These are phyloP conservation scores for Chaetodon auriga DNA, from an alignment of 2,113 vertebrate genomes.

Conservation along the genomic window DNA sequence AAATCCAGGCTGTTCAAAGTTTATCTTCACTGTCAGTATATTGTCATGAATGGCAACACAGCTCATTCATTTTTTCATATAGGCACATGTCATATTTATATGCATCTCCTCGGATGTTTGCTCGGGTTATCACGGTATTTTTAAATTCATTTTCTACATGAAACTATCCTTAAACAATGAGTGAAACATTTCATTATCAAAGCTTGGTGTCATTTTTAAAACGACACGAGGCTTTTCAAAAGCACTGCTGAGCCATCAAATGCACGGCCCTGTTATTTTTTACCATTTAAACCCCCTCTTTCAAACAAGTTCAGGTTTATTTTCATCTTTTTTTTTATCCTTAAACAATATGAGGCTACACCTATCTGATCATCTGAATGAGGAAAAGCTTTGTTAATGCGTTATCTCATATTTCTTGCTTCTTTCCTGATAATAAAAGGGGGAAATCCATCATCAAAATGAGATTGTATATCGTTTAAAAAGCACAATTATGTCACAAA, in stretches of 20 bases:
- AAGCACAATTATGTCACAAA: not conserved
- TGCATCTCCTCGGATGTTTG: not conserved
- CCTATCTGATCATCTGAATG: not conserved
- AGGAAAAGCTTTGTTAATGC: too few species aligned
- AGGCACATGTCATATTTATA: not conserved
- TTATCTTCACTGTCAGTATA: conserved; percentile 5
- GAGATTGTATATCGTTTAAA: not conserved
- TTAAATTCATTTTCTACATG: not conserved
- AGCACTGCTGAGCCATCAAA: not conserved
- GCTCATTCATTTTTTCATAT: not conserved
- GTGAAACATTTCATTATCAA: not conserved
- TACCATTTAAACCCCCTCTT: not conserved
- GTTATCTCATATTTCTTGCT: not conserved
- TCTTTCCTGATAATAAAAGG: not conserved
- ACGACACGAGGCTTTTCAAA: not conserved
- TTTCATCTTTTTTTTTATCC: not conserved
- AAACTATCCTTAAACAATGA: not conserved
- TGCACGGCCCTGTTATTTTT: too few species aligned
- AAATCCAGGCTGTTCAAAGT: not conserved
- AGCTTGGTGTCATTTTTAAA: not conserved
- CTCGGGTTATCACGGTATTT: not conserved
- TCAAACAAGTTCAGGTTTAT: not conserved
- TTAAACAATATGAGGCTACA: not conserved
- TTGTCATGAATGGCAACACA: not conserved
- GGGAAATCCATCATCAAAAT: not conserved